A percentile compares a stretch with the other conserved stretches of the same genome.
phyloP scores from a whole-genome alignment of 2,888 invertebrate genomes.

The Phaonia tiefii region DNA sequence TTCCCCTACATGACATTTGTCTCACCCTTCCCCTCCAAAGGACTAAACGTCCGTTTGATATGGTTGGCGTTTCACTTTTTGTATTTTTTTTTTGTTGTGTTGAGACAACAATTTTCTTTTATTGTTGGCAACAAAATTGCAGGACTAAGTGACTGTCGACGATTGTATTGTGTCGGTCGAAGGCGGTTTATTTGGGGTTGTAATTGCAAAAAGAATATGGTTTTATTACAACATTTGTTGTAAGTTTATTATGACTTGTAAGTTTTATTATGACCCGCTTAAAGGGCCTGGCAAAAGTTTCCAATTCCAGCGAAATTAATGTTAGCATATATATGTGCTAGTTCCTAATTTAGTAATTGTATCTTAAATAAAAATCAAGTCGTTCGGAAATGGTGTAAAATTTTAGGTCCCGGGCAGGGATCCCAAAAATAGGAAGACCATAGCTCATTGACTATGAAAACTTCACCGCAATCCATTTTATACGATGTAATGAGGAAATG shows the following conservation, averaged over 20 bases:
- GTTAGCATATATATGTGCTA: no score
- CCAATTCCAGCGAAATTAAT: no score
- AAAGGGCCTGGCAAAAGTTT: neutral
- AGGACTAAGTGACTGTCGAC: conserved; percentile 47
- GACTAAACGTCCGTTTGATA: neutral
- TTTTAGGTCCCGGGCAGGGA: no score
- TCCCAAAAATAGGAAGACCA: no score
- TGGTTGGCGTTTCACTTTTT: no score
- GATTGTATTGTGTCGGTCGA: conserved; percentile 27
- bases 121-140: conserved; percentile 65
- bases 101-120: neutral
- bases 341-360: no score
- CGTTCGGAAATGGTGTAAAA: no score
- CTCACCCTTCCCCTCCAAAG: neutral
- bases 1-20: neutral
- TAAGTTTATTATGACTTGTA: conserved; percentile 1
- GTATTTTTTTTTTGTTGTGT: no score
- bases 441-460: no score
- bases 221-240: conserved; percentile 26
- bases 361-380: no score
- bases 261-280: neutral
- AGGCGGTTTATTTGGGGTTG: conserved; percentile 48
- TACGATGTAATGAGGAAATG: no score
- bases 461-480: no score
- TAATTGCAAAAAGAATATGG: conserved; percentile 61